Evolutionary conservation across 92 coral and sea anemone genomes (phyloP), one percentile per base, ranked within the genome.

Genomic region (Phymanthus crucifer): DNA sequence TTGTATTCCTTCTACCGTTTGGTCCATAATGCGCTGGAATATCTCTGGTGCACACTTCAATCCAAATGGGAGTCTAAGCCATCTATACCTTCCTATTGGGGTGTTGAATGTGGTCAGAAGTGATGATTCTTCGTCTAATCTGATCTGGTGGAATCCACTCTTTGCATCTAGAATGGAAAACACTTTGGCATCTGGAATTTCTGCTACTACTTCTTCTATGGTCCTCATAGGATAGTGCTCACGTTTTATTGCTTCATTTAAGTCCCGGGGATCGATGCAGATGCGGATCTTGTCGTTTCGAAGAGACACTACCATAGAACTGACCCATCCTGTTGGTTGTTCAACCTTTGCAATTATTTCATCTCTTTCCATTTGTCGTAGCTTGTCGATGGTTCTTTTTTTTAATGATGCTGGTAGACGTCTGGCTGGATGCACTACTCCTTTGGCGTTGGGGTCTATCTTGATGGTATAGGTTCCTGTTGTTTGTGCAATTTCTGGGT

Each of bases 1-100:
- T 46, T 78, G 69, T 70, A 84, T 84, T 27, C 83, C 88, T 78
- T 78, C 78, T 54, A 83, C 50, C 82, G 75, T 81, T 36, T 81
- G 80, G 56, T 81, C 79, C 85, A 72, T 72, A 61, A 76, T 83
- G 24, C 82, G 66, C 70, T 77, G 70, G 17, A 73, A 81, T 56
- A 79, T 67, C 40, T 79, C 83, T 31, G 83, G 83, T 6, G 83
- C 77, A 32, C 75, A 73, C 37, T 57, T 69, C 70, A 71, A 45
- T 35, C 78, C 78, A 46, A 80, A 81, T 81, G 72, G 43, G 40
- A 74, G 79, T 32, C 78, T 38, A 67, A 83, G 79, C 80, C 79
- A 83, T 33, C 47, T 35, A 31, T 81, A 65, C 57, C 78, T 32
- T 71, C 66, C 75, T 57, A 84, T 33, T 66, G 83, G 83, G 27